These are phyloP conservation scores for Drosophila tristis DNA, from an alignment of 1,140 invertebrate species.

Conservation along the genomic window DNA sequence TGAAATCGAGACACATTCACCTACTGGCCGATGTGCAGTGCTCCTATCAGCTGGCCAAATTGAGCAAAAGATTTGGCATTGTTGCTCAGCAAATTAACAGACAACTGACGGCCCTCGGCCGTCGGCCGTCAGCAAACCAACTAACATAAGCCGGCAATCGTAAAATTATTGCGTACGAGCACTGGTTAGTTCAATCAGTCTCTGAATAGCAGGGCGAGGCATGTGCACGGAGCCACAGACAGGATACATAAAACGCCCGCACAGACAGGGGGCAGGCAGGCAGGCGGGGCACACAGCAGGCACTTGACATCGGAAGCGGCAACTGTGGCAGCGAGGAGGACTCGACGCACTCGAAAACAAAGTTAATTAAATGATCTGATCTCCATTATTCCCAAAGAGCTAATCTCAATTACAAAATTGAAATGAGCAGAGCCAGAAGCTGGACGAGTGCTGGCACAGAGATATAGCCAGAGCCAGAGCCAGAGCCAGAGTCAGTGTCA, in stretches of 20 bases:
- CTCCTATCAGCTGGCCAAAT: slow-evolving; percentile 44
- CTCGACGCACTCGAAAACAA: slow-evolving; percentile 74
- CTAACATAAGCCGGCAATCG: slow-evolving; percentile 21
- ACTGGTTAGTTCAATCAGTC: slow-evolving; percentile 60
- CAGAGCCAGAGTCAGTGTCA: neutral
- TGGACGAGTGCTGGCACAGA: slow-evolving; percentile 11
- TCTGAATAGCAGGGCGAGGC: too few relatives aligned
- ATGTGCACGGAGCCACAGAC: too few relatives aligned
- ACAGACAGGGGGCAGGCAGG: slow-evolving; percentile 19
- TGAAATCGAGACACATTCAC: slow-evolving; percentile 52
- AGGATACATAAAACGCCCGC: slow-evolving; percentile 38
- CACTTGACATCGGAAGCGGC: slow-evolving; percentile 58
- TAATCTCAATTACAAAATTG: slow-evolving; percentile 84
- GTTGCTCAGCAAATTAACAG: slow-evolving; percentile 69
- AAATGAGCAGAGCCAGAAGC: slow-evolving; percentile 61
- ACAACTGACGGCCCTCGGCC: slow-evolving; percentile 43
- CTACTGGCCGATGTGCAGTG: neutral
- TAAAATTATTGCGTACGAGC: slow-evolving; percentile 68
- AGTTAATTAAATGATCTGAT: slow-evolving; percentile 84
- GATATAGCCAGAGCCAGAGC: neutral
- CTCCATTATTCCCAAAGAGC: slow-evolving; percentile 82
- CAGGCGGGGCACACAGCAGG: neutral
- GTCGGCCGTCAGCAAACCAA: slow-evolving; percentile 5
- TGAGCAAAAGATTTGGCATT: slow-evolving; percentile 70
- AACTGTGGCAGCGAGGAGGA: slow-evolving; percentile 8